Evolutionary conservation across 2,113 vertebrate genomes (phyloP), one percentile per base, ranked within the genome.

Genomic region (Eolophus roseicapilla): DNA sequence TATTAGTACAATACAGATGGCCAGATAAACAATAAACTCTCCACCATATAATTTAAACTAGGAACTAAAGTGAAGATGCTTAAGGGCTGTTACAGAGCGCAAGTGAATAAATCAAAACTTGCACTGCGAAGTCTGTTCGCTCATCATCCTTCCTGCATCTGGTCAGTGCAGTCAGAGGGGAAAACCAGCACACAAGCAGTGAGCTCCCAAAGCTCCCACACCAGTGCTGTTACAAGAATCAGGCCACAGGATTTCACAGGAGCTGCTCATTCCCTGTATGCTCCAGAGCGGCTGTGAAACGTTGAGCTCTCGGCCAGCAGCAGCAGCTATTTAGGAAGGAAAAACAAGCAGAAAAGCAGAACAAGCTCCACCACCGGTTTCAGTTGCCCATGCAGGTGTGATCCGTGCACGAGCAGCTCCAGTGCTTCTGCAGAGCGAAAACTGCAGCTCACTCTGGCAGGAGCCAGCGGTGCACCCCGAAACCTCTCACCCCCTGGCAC

Each of bases 211-310:
- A 4, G 75, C 55, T 39, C 20, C 35, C 24, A 7, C 24, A 3
- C 41, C 12, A 19, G 28, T 6, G 0, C 43, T 10, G 47, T 50
- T 39, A 5, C 0, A 3, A 64, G 37, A 44, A 74, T 3, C 2
- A 21, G 55, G 33, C 17, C 62, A 8, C 33, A 5, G 17, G 10
- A 16, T 6, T 4, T 20, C 63, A 9, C 2, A 8, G 43, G 1
- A 20, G 43, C 69, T 11, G 3, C 20, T n/a, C 9, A 1, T 4
- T 53, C 46, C 46, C 25, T 1, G 0, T 2, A 1, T 3, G 39
- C 35, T 41, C 13, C 25, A 3, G 63, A 10, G 53, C 29, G 8
- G 49, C n/a, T 25, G 33, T 5, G 37, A 13, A 6, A 23, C 41
- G 4, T 6, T 0, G 28, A 29, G 73, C 13, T 10, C 63, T 37